Evolutionary conservation across 2,113 vertebrate species (phyloP), one percentile per base, ranked within the genome.

Genomic region (Strix uralensis): DNA sequence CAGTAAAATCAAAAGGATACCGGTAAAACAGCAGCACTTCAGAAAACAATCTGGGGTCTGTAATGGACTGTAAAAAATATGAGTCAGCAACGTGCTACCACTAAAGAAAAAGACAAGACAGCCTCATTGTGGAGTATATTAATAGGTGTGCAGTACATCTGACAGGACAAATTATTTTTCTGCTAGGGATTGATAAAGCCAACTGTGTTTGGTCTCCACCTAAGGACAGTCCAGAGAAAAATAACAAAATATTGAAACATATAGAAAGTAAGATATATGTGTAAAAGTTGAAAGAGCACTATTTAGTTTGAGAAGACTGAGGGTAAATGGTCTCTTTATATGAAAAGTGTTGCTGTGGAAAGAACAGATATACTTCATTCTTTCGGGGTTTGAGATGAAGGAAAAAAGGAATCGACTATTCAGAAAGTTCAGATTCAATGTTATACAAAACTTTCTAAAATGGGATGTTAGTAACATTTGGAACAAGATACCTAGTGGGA

Each of bases 11-110:
- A 63, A 65, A 95, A 72, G 19, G 25, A 42, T 88, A 27, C 62
- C 44, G 36, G 58, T 90, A 73, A 92, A 87, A 82, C 49, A 88
- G 40, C 36, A 85, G 71, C 49, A 42, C 51, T 93, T 93, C 51
- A 62, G 46, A 58, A 72, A 66, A 81, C 67, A 81, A 67, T 44
- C 65, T 86, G 79, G 30, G 58, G 71, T 62, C 77, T 94, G 61
- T 95, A 94, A 93, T 90, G 81, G 69, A 69, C 74, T 52, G 8
- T 54, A 46, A 84, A 81, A 96, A 95, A 92, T 89, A 82, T 93
- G 87, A 96, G 74, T 94, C 96, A 96, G 88, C 87, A 82, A 22
- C 3, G 4, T 91, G 47, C 14, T 92, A 15, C 73, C 13, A 4
- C 78, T 72, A 59, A 59, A 61, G 27, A 71, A 65, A 44, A 74